Conservation (phyloP, 2,888 invertebrate genomes). For the Nymphalis urticae region DNA sequence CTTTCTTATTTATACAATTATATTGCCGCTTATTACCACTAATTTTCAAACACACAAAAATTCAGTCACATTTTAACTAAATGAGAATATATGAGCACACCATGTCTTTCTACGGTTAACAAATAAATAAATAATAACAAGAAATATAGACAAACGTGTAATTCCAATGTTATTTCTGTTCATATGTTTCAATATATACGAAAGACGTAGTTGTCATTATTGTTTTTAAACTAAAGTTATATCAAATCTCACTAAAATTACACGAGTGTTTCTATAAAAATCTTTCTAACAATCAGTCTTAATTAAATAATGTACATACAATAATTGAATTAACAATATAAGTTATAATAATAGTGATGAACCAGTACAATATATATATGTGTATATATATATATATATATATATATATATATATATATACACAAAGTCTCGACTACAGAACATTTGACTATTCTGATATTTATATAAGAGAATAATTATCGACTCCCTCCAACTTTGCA, state of each 20-base stretch:
- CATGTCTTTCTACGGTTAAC: conserved; percentile 37
- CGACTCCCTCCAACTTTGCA: too few relatives aligned
- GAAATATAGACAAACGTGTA: conserved; percentile 29
- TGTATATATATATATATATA: too few relatives aligned
- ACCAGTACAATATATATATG: neutral
- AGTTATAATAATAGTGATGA: neutral
- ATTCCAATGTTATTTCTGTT: conserved; percentile 1
- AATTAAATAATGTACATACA: conserved; percentile 39
- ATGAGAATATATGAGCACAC: conserved; percentile 34
- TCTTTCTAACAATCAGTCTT: conserved; percentile 68
- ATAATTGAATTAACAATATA: conserved; percentile 12
- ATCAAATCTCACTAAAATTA: conserved; percentile 14
- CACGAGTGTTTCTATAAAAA: conserved; percentile 28
- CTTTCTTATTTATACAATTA: conserved; percentile 5
- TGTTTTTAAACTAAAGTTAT: neutral
- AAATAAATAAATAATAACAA: conserved; percentile 53
- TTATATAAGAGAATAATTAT: too few relatives aligned
- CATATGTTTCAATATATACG: neutral
- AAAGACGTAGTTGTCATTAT: neutral
- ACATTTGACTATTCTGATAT: conserved; percentile 4
- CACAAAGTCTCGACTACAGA: neutral
- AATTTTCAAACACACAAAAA: conserved; percentile 12
- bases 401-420: neutral
- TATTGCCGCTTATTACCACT: conserved; percentile 6
- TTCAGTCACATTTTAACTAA: conserved; percentile 22